Evolutionary conservation across 2,113 vertebrate species (phyloP), one percentile per base, ranked within the genome.

Genomic region (Peucedramus taeniatus): DNA sequence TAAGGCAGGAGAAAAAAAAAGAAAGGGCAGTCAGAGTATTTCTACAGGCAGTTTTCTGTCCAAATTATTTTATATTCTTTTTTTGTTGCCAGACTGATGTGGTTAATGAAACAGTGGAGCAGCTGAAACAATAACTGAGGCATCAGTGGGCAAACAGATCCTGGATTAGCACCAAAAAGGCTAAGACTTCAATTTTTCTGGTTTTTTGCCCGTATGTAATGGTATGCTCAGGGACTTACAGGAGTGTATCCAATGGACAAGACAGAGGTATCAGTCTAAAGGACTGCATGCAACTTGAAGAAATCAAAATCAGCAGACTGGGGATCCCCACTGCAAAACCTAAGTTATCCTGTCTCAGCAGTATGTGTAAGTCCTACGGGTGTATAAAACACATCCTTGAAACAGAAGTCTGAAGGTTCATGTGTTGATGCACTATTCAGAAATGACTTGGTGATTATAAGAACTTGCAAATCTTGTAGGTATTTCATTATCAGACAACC

Each of bases 251-350:
- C 44, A 68, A 15, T 19, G 8, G 14, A 76, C 8, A 68, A 68
- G 49, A 35, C 15, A 59, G 10, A 72, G 8, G 1, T 37, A 70
- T 49, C 8, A 19, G 28, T 42, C 31, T 49, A 28, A 92, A 85
- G 10, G 19, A 49, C 5, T 14, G 28, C 17, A 42, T 33, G 4
- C 1, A 70, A 33, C 8, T 63, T 0, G 1, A 50, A 63, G 37
- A 89, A 74, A 56, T 53, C 20, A 54, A 75, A 66, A 13, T 35
- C 35, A 66, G 49, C 6, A 44, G 9, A 8, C 13, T 59, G 17
- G n/a, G 11, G 12, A 59, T 15, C 6, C 18, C 7, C 45, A n/a
- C 6, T 66, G 39, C 28, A 77, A 69, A 87, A 49, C 14, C 10
- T 37, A 13, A 65, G 54, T 17, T 57, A 74, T 70, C 16, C n/a